These are phyloP conservation scores for Callochromis pleurospilus DNA, from an alignment of 2,113 vertebrate species.

Conservation along the genomic window DNA sequence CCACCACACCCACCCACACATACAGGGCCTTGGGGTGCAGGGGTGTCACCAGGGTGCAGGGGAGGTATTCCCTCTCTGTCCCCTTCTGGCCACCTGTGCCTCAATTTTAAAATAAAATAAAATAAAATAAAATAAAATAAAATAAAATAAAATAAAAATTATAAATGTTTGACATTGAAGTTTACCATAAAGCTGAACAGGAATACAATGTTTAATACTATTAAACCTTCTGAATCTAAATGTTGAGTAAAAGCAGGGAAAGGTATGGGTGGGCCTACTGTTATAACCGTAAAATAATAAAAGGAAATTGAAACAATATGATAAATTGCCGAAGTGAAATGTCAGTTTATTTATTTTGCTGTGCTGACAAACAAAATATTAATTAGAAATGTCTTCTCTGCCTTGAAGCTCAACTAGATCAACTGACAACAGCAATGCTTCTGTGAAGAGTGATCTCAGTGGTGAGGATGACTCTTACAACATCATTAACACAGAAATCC, in stretches of 20 bases:
- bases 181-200: neutral
- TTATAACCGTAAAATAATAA: neutral
- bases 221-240: neutral
- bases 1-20: neutral
- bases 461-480: neutral
- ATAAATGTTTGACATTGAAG: neutral
- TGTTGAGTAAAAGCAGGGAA: neutral
- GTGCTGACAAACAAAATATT: neutral
- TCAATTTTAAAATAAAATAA: neutral
- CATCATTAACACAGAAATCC: neutral
- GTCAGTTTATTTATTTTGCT: neutral
- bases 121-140: too few species aligned
- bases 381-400: rapidly evolving
- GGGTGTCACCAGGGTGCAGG: neutral
- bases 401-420: neutral
- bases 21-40: neutral
- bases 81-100: neutral
- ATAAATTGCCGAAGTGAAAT: neutral
- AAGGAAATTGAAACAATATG: rapidly evolving
- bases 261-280: neutral
- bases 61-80: neutral
- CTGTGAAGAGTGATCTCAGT: rapidly evolving
- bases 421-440: neutral
- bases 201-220: neutral
- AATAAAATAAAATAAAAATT: neutral